A percentile compares a stretch with the other conserved stretches of the same genome.
Evolutionary conservation across 2,888 invertebrate species (phyloP).

Genomic region (Ganaspis brasiliensis): DNA sequence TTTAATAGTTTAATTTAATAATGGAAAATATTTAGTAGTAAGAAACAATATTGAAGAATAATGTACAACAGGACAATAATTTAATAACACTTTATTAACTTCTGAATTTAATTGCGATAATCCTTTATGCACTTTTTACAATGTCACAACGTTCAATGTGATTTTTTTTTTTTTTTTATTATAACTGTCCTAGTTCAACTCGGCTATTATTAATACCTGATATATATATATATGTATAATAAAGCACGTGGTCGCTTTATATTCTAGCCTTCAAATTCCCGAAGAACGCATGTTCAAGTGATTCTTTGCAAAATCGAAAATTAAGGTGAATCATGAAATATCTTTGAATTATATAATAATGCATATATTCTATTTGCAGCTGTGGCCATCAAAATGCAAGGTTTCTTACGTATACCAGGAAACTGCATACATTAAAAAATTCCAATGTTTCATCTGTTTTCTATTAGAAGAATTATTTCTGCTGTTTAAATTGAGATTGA

Average conservation of each 20-base stretch:
- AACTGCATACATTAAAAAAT: slow-evolving; percentile 25
- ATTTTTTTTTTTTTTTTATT: too few relatives aligned
- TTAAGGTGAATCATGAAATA: background rate
- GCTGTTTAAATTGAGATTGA: background rate
- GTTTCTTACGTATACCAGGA: slow-evolving; percentile 23
- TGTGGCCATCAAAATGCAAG: slow-evolving; percentile 17
- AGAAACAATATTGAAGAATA: too few relatives aligned
- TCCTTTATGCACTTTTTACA: too few relatives aligned
- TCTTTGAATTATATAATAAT: slow-evolving; percentile 5
- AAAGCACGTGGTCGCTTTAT: background rate
- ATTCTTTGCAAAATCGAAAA: background rate
- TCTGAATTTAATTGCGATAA: too few relatives aligned
- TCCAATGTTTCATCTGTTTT: slow-evolving; percentile 8
- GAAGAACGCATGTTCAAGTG: background rate
- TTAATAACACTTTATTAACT: too few relatives aligned
- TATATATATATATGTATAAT: background rate
- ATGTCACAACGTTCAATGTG: too few relatives aligned
- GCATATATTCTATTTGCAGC: background rate
- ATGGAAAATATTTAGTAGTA: too few relatives aligned
- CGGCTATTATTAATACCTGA: background rate
- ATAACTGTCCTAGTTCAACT: too few relatives aligned
- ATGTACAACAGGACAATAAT: too few relatives aligned
- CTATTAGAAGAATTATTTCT: background rate
- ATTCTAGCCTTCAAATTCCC: background rate
- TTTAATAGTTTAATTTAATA: too few relatives aligned